Evolutionary conservation across 2,113 vertebrate genomes (phyloP).

Genomic region (Vulpes lagopus): DNA sequence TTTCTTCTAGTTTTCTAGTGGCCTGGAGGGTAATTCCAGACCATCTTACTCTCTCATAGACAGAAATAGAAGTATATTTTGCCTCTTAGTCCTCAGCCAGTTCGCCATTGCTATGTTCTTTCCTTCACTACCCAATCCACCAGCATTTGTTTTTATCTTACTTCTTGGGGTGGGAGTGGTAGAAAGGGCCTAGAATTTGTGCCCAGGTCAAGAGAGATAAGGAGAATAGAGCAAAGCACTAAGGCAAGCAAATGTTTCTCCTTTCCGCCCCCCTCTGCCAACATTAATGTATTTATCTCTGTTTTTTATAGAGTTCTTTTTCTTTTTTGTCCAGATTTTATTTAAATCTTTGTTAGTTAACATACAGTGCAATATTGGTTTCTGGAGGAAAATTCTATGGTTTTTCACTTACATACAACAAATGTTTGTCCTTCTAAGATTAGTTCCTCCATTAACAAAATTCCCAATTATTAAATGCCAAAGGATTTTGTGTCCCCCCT

Average conservation of each 20-base stretch:
- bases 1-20: not conserved
- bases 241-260: not conserved
- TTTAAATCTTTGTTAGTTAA: not conserved
- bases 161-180: not conserved
- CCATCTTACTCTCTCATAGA: not conserved
- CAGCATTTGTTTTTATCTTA: not conserved
- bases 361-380: not conserved
- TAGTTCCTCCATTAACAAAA: not conserved
- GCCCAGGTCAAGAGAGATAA: not conserved
- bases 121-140: fast-evolving
- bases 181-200: not conserved
- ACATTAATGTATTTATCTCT: not conserved
- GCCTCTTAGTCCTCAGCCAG: not conserved
- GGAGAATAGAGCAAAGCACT: not conserved
- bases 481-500: not conserved
- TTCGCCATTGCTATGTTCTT: not conserved
- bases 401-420: not conserved
- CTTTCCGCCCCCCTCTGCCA: not conserved
- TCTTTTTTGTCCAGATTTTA: not conserved
- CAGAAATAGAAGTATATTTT: not conserved
- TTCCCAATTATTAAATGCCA: not conserved
- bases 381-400: not conserved
- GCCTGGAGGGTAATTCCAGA: not conserved
- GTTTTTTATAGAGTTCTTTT: not conserved
- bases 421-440: not conserved